These are phyloP conservation scores for Gryllus bimaculatus DNA, from an alignment of 1,140 invertebrate species.

Conservation along the genomic window DNA sequence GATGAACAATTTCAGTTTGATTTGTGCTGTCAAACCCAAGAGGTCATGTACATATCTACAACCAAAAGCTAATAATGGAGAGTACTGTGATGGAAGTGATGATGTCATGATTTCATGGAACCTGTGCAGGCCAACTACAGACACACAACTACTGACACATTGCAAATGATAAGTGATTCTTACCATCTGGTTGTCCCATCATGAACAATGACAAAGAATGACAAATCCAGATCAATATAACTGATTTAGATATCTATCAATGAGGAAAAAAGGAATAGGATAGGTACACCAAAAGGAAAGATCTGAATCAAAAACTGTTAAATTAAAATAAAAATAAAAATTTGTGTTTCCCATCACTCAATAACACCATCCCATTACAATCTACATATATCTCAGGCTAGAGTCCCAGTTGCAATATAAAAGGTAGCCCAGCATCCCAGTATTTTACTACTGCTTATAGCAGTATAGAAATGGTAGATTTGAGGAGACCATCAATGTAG, in stretches of 20 bases:
- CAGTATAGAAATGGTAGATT: no score
- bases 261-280: neutral
- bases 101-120: neutral
- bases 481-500: no score
- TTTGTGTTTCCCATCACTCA: no score
- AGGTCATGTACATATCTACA: neutral
- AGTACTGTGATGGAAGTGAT: neutral
- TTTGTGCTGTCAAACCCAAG: neutral
- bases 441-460: no score
- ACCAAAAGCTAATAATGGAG: neutral
- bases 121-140: constrained; percentile 20
- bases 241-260: neutral
- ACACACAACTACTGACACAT: constrained; percentile 18
- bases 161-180: constrained; percentile 18
- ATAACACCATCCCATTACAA: no score
- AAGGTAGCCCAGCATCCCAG: no score
- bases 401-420: no score
- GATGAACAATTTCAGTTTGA: neutral
- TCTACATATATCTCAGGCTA: no score
- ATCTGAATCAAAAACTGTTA: no score
- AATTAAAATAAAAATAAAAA: no score
- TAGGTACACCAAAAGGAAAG: no score
- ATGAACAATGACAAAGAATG: constrained; percentile 19
- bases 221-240: neutral
- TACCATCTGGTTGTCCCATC: constrained; percentile 20